These are phyloP conservation scores for Pomatorhinus ruficollis DNA, from an alignment of 2,113 vertebrate genomes.

Conservation along the genomic window DNA sequence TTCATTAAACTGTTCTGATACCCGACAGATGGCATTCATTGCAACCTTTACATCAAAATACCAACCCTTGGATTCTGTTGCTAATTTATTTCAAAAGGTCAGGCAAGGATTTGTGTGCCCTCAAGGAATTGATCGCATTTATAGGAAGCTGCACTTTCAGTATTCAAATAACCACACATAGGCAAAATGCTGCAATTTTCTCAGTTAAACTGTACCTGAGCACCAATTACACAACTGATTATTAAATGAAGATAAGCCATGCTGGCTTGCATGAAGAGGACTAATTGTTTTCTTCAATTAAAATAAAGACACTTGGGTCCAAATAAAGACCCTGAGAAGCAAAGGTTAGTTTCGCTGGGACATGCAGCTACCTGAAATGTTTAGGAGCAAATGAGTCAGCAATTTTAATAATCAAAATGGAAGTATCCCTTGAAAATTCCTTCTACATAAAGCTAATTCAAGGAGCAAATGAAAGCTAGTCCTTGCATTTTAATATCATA, in stretches of 20 bases:
- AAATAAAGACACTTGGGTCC: slow-evolving; percentile 20
- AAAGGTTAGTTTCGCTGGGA: slow-evolving; percentile 22
- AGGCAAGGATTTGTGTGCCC: slow-evolving; percentile 20
- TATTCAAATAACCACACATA: neutral
- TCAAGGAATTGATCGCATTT: neutral
- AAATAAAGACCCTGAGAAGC: slow-evolving; percentile 17
- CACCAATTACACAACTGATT: slow-evolving; percentile 26
- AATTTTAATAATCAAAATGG: neutral
- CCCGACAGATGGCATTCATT: slow-evolving; percentile 31
- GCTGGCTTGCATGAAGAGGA: neutral
- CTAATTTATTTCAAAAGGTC: slow-evolving; percentile 65
- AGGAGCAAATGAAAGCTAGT: slow-evolving; percentile 14
- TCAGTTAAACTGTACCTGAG: slow-evolving; percentile 2
- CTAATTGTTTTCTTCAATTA: neutral
- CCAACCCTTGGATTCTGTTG: slow-evolving; percentile 16
- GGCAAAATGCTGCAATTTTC: slow-evolving; percentile 7
- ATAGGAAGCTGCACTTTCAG: neutral
- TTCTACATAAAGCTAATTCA: neutral
- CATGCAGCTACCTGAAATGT: neutral
- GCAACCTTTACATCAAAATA: slow-evolving; percentile 55
- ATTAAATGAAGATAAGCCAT: slow-evolving; percentile 52
- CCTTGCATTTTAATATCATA: slow-evolving; percentile 4
- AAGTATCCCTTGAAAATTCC: slow-evolving; percentile 13
- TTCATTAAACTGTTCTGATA: neutral
- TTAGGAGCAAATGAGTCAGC: neutral